Conservation (phyloP, 2,888 invertebrate genomes). For the Cancer borealis region DNA sequence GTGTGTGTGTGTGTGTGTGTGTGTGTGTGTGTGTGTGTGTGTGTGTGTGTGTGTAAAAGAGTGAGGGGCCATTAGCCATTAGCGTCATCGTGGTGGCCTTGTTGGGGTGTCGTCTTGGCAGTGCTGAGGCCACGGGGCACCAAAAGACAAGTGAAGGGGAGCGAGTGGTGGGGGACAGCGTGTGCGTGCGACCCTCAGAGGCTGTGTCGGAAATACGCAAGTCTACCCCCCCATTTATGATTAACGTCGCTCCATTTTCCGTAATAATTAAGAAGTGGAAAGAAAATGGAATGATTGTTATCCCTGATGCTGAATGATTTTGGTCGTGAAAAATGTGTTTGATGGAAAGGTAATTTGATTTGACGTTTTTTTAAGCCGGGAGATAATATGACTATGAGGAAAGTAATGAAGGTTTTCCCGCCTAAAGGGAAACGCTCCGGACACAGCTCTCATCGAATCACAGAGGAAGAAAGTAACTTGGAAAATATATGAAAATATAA, state of each 20-base stretch:
- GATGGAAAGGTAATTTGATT: conserved; percentile 14
- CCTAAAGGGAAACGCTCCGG: background rate
- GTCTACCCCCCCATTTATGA: background rate
- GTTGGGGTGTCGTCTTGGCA: conserved; percentile 28
- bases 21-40: background rate
- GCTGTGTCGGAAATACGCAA: background rate
- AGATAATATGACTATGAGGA: conserved; percentile 17
- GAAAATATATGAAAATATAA: conserved; percentile 1
- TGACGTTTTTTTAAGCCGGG: conserved; percentile 4
- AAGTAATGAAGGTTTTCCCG: background rate
- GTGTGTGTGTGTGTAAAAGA: background rate
- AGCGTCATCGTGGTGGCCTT: background rate
- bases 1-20: background rate
- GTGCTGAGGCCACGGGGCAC: conserved; percentile 38
- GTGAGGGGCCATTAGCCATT: background rate
- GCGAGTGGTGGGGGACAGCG: background rate
- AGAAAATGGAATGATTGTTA: conserved; percentile 1
- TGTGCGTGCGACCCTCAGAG: background rate
- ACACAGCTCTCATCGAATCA: background rate
- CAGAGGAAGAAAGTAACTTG: background rate
- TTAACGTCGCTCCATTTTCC: background rate
- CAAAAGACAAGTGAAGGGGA: background rate
- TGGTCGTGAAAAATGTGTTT: background rate
- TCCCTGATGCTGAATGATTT: conserved; percentile 25
- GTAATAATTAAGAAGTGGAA: background rate